Percentiles rank a stretch among this genome's conserved stretches.
Evolutionary conservation across 1,140 invertebrate genomes (phyloP).

Genomic region (Tetragnatha versicolor): DNA sequence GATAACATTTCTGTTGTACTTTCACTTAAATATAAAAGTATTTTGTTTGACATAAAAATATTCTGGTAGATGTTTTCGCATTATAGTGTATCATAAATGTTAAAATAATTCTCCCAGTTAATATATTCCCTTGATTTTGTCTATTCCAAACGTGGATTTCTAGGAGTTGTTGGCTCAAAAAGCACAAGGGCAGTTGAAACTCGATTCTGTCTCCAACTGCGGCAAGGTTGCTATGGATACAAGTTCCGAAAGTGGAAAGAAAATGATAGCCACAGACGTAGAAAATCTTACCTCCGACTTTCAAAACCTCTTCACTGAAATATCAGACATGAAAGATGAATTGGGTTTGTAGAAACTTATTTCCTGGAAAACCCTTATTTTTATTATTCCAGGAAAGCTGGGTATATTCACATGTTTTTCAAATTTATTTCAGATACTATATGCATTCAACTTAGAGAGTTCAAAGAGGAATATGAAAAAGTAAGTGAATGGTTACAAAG

Average conservation of each 20-base stretch:
- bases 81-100: too few species aligned
- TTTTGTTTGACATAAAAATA: too few species aligned
- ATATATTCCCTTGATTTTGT: neutral
- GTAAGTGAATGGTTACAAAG: constrained; percentile 93
- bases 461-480: constrained; percentile 90
- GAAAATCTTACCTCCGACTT: constrained; percentile 83
- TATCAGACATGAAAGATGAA: constrained; percentile 83
- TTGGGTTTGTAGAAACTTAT: constrained; percentile 62
- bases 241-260: constrained; percentile 80
- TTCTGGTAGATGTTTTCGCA: too few species aligned
- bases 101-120: neutral
- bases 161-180: constrained; percentile 82
- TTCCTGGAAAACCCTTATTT: neutral
- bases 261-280: constrained; percentile 83
- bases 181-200: constrained; percentile 85
- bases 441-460: constrained; percentile 84
- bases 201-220: constrained; percentile 84
- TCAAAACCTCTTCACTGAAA: constrained; percentile 83
- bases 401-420: neutral
- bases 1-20: too few species aligned
- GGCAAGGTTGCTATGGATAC: constrained; percentile 84
- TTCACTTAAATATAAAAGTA: too few species aligned
- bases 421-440: constrained; percentile 70
- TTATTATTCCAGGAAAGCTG: neutral
- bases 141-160: constrained; percentile 38